phyloP scores from a whole-genome alignment of 2,797 vertebrate species.

The Fistularia tabacaria region DNA sequence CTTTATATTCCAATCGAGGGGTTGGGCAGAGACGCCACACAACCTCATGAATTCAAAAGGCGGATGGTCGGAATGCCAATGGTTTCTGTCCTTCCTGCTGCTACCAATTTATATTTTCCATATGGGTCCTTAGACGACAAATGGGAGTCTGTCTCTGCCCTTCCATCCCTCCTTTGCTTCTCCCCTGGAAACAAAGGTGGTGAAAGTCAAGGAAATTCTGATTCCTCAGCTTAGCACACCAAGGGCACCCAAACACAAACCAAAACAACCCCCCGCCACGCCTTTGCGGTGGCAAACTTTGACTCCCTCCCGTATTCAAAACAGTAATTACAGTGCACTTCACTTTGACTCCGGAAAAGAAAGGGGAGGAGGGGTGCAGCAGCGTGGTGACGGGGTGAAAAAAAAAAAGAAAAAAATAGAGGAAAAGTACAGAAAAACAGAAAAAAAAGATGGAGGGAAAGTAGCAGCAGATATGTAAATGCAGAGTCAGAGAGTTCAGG shows the following conservation, averaged over 20 bases:
- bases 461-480: constrained; percentile 71
- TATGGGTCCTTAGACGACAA: constrained; percentile 73
- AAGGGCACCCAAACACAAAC: constrained; percentile 72
- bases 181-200: constrained; percentile 68
- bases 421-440: constrained; percentile 36
- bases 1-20: constrained; percentile 66
- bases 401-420: constrained; percentile 31
- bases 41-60: constrained; percentile 71
- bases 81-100: constrained; percentile 60
- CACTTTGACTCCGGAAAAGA: constrained; percentile 57
- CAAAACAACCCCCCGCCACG: constrained; percentile 68
- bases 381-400: constrained; percentile 41
- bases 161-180: constrained; percentile 55
- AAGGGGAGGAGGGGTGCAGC: constrained; percentile 55
- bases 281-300: constrained; percentile 68
- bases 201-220: constrained; percentile 81
- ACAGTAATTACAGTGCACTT: constrained; percentile 75
- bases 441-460: constrained; percentile 32
- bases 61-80: constrained; percentile 69
- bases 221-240: constrained; percentile 68
- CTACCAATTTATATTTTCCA: constrained; percentile 80
- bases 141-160: constrained; percentile 70
- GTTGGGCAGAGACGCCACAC: constrained; percentile 62
- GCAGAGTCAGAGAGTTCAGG: constrained; percentile 74
- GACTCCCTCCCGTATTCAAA: constrained; percentile 76